Evolutionary conservation across 2,888 invertebrate species (phyloP).

Genomic region (Cantharis nigra): DNA sequence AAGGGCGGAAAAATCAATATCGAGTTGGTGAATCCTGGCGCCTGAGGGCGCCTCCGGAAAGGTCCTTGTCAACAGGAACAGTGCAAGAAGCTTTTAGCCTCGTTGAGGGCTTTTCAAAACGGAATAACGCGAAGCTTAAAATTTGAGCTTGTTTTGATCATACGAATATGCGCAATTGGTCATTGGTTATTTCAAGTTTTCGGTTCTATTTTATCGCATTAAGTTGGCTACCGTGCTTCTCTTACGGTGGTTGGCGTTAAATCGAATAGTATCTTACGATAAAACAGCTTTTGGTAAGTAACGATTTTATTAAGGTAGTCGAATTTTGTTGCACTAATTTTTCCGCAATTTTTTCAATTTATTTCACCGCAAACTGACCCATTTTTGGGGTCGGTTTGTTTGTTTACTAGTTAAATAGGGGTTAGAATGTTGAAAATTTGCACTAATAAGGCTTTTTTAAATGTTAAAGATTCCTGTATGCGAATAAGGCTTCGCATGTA

Average conservation of each 20-base stretch:
- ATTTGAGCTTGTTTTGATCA: conserved; percentile 33
- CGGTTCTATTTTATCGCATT: conserved; percentile 55
- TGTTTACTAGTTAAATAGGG: conserved; percentile 23
- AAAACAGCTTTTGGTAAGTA: conserved; percentile 39
- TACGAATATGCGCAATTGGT: conserved; percentile 50
- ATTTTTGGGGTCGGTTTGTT: neutral
- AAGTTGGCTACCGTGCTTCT: conserved; percentile 57
- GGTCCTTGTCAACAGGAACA: conserved; percentile 35
- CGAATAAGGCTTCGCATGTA: neutral
- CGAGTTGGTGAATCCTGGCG: conserved; percentile 25
- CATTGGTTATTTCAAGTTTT: conserved; percentile 52
- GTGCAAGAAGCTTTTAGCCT: conserved; percentile 34
- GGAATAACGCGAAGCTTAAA: conserved; percentile 34
- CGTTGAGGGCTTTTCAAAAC: conserved; percentile 15
- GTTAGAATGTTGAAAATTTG: conserved; percentile 12
- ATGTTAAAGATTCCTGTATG: neutral
- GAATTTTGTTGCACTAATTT: neutral
- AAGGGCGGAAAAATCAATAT: conserved; percentile 55
- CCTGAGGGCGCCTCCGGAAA: conserved; percentile 44
- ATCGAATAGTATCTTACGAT: conserved; percentile 43
- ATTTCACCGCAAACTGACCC: neutral
- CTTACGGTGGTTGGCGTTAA: conserved; percentile 54
- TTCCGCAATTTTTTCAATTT: neutral
- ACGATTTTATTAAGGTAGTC: conserved; percentile 4
- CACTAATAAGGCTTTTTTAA: neutral